Base-by-base conservation (phyloP, 2,888 invertebrate genomes). In the Lasioglossum leucozonium region DNA sequence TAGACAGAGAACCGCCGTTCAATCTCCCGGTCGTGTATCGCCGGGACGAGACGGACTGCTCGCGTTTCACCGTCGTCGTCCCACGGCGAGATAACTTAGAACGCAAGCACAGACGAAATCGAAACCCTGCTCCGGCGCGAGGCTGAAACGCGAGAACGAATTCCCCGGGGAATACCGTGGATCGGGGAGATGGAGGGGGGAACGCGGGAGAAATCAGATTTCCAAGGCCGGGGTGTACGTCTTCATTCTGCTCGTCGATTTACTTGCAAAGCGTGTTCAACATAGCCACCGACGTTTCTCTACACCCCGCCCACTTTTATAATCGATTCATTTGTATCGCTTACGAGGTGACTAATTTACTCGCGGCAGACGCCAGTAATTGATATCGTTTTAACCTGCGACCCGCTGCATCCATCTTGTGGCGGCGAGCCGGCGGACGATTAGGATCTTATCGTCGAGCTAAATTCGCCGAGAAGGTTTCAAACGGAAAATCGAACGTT, bases 271-370 rank as follows among this genome's bases (percentile, higher is more conserved):
- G 40, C 69, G 40, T 37, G 76, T 11, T n/a, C n/a, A n/a, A 55
- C 58, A 30, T 47, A 30, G 22, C 42, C 42, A 13, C n/a, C 30
- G 6, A 22, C 34, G n/a, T 65, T 16, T 34, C 37, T 47, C 79
- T 4, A 26, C 65, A 22, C 72, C 2, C 72, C 30, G 13, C 4
- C 30, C 37, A 51, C 42, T 16, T 3, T 5, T 11, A 58, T 74
- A 82, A 74, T 82, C 74, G 74, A 74, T 72, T 71, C 71, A 75
- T 82, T 81, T 65, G 62, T 75, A 81, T 82, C 75, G 62, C 51
- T 72, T 75, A 51, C 34, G 42, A 58, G 42, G 8, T 47, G 55
- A 0, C 30, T 22, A 30, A 30, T n/a, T 42, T 13, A 34, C 4
- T 16, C 37, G 30, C n/a, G 51, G 51, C 22, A 40, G 26, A 11